Base-by-base conservation (phyloP, 1,140 invertebrate species). In the Globodera ellingtonae region DNA sequence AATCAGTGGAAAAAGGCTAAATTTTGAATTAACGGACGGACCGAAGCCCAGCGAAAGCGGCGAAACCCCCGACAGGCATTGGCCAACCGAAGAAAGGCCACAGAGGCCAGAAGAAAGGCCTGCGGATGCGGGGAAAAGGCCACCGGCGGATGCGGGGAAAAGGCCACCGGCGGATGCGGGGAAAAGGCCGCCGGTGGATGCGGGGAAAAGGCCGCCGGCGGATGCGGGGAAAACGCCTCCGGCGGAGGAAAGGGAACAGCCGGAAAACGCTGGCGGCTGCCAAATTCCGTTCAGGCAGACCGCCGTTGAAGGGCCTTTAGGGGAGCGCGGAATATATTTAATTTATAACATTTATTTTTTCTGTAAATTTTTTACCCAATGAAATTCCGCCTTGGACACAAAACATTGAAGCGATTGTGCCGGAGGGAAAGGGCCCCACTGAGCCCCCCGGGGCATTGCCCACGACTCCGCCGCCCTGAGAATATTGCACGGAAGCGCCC, bases 401-500 rank as follows among this genome's bases (percentile, higher is more conserved):
- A 46, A 74, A 10, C 52, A 74, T 59, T 44, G 72, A 62, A 6
- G 72, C 72, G 47, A 24, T 74, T 15, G 72, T 74, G 72, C 72
- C 72, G 18, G 72, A 69, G 35, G 35, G 35, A 18, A 46, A 74
- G 35, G 35, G 72, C 9, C 72, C 72, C 9, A 21, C 52, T 6
- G n/a, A 15, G 56, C 13, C 56, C 5, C 56, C 56, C 10, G 18
- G 13, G 56, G 10, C 15, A 59, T 59, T 59, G 56, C 13, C 15
- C 0, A 10, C 56, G 56, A 59, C 18, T 10, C 56, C 72, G 72
- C 72, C 44, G 0, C 72, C 72, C 72, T 46, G 35, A 10, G 72
- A 62, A 48, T 74, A 74, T 18, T 74, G 72, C 24, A 74, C 65
- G 24, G 72, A 46, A 44, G 52, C 72, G 65, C 72, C 72, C n/a